Evolutionary conservation across 2,888 invertebrate species (phyloP).

Genomic region (Capitulum mitella): DNA sequence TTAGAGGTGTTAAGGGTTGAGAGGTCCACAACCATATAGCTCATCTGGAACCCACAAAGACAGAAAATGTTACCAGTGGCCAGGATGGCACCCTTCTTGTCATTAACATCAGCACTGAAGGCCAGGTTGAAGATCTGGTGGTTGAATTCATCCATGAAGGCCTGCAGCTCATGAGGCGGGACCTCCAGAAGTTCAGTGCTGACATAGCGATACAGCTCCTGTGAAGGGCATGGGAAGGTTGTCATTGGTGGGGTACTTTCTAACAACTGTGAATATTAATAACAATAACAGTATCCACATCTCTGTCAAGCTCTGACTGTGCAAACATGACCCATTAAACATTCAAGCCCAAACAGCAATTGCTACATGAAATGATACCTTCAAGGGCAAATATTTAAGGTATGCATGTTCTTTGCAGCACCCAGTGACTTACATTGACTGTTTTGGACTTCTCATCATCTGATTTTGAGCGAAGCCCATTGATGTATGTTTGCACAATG

Average conservation of each 20-base stretch:
- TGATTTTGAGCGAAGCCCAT: background rate
- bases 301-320: background rate
- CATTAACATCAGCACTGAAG: constrained; percentile 81
- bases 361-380: background rate
- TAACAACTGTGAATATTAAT: background rate
- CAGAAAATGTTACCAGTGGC: constrained; percentile 62
- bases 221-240: constrained; percentile 55
- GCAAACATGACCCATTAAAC: background rate
- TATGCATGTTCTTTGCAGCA: background rate
- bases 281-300: background rate
- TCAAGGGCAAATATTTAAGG: background rate
- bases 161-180: constrained; percentile 78
- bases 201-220: constrained; percentile 78
- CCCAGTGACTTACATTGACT: background rate
- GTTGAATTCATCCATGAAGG: constrained; percentile 90
- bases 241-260: background rate
- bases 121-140: constrained; percentile 89
- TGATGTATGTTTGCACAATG: background rate
- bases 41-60: too few species aligned
- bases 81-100: constrained; percentile 89
- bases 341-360: background rate
- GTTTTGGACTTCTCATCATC: background rate
- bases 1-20: too few species aligned
- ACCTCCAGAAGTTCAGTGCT: constrained; percentile 47
- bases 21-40: too few species aligned